Base-by-base conservation (phyloP, 2,888 invertebrate genomes). In the Erebia ligea region DNA sequence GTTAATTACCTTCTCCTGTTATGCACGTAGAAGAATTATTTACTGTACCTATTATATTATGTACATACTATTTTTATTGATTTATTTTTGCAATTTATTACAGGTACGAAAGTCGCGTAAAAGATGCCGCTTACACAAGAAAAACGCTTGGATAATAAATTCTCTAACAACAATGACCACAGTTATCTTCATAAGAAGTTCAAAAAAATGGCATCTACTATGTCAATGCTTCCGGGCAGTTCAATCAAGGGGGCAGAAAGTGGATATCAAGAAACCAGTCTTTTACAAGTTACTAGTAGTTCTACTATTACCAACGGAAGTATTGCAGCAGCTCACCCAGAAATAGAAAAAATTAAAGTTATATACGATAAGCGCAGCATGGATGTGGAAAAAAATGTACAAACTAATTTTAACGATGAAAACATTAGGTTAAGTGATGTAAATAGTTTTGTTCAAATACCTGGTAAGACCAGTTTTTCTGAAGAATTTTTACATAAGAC, bases 171-270 rank as follows among this genome's bases (percentile, higher is more conserved):
- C 89, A 94, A 94, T 90, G 95, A 95, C 84, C 95, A 95, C 84
- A 97, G 96, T 88, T 98, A 98, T 94, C 94, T 97, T 87, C 98
- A 98, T 90, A 98, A 98, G 91, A 98, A 98, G 90, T 98, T 98
- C 91, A 98, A 98, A 92, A 97, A 98, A 90, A 95, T 97, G 94
- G 97, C 96, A 86, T 95, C 95, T 83, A 90, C 93, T 75, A 91
- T 91, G 80, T 82, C 92, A 76, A 85, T 86, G 73, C 89, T 89
- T 79, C 86, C 91, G 68, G 78, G 83, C 73, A 89, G 83, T 78
- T 78, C 85, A 77, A 80, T 84, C 64, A 90, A 84, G 77, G 81
- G 82, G 50, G 88, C 85, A 68, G 91, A 91, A 78, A 81, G 76
- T 69, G 83, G 84, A 79, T 86, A 86, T 73, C 89, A 82, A 76